These are phyloP conservation scores for Copidosoma aretas DNA, from an alignment of 2,888 invertebrate species.

Conservation along the genomic window DNA sequence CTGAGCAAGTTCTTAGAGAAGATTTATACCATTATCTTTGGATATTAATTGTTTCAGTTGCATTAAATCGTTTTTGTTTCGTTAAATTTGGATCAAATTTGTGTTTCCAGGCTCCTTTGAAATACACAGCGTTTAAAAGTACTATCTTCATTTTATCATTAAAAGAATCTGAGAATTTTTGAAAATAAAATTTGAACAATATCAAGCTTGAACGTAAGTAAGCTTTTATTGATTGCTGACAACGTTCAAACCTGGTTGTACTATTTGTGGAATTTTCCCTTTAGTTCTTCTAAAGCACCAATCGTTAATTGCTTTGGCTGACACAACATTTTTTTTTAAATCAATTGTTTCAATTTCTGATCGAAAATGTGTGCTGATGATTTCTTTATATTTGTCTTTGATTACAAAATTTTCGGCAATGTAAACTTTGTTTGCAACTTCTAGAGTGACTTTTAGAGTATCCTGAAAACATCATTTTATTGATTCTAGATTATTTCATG, in stretches of 20 bases:
- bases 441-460: constrained; percentile 68
- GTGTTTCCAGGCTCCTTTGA: constrained; percentile 79
- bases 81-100: constrained; percentile 72
- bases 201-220: no score
- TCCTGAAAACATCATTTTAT: constrained; percentile 42
- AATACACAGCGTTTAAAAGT: constrained; percentile 84
- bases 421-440: constrained; percentile 78
- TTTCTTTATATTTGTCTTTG: constrained; percentile 65
- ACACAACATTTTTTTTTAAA: constrained; percentile 65
- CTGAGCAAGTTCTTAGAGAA: no score
- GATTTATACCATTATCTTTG: no score
- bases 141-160: constrained; percentile 64
- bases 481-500: no score
- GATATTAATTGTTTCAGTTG: constrained; percentile 64
- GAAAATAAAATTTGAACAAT: no score
- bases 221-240: no score
- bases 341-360: constrained; percentile 71
- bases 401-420: constrained; percentile 65
- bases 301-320: constrained; percentile 71
- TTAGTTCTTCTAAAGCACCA: constrained; percentile 85
- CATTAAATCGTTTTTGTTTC: constrained; percentile 69
- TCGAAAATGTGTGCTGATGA: constrained; percentile 70
- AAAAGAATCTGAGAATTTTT: background rate
- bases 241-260: constrained; percentile 64
- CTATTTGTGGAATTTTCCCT: constrained; percentile 79